Base-by-base conservation (phyloP, 2,888 invertebrate species). In the Athalia cordata region DNA sequence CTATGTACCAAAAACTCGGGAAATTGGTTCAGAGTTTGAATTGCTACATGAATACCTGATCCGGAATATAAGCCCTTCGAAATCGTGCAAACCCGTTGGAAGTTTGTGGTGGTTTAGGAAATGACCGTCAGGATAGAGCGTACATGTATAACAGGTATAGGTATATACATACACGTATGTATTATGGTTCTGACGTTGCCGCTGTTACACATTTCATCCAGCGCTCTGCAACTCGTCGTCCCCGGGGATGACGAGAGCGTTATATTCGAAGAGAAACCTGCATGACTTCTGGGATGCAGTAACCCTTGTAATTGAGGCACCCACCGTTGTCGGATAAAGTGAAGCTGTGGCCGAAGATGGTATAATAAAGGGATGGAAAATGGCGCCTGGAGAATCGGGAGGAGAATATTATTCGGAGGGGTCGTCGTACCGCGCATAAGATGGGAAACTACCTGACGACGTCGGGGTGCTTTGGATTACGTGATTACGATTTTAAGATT, bases 291-390 rank as follows among this genome's bases (percentile, higher is more conserved):
- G 9, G 66, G 29, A 50, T 11, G 62, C 29, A 62, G 50, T 59
- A 75, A 75, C 75, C 75, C 50, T 57, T 62, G 75, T 75, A 75
- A 75, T 75, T 75, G 75, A 75, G 43, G 29, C 29, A 29, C 29
- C 29, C 29, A 29, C 29, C 75, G 15, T 75, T 7, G 62, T 50
- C 52, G 49, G 50, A 75, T 62, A 62, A 62, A 75, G 75, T 49
- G 50, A 62, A 61, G 45, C 4, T n/a, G 7, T 11, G 15, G 62
- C 29, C 29, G 29, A 29, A 29, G 29, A 29, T 29, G 29, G 29
- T 29, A 29, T 29, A 29, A 29, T 29, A 29, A 29, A 29, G 29
- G 29, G 29, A n/a, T 45, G 72, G 57, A 45, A 72, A 72, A 57
- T 5, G 13, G 13, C 59, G 72, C 72, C 47, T 59, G 72, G 59